These are phyloP conservation scores for Microplitis deprimator DNA, from an alignment of 2,888 invertebrate species.

Conservation along the genomic window DNA sequence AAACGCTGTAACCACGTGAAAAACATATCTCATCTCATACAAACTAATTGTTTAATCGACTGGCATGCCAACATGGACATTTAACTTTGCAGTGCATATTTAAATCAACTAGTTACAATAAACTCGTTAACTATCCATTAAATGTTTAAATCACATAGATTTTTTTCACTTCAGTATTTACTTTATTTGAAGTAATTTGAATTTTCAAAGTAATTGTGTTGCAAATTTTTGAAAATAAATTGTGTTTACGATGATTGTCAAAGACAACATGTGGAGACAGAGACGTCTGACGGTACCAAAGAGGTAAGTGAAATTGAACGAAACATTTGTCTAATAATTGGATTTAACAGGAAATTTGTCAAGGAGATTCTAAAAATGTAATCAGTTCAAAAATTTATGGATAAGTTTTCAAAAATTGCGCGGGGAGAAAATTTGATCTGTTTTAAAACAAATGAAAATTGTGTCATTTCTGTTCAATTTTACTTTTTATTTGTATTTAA, in stretches of 20 bases:
- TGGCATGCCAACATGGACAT: not conserved
- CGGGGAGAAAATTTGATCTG: too few species aligned
- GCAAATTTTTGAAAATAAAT: slow-evolving; percentile 15
- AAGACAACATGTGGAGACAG: slow-evolving; percentile 66
- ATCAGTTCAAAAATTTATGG: too few species aligned
- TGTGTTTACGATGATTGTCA: slow-evolving; percentile 53
- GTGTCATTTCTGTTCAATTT: too few species aligned
- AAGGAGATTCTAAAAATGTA: too few species aligned
- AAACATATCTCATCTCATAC: not conserved
- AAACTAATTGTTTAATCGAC: not conserved
- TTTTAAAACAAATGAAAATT: too few species aligned
- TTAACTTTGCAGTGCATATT: not conserved
- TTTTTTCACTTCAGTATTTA: too few species aligned
- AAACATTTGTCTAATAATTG: too few species aligned
- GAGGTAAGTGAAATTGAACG: slow-evolving; percentile 59
- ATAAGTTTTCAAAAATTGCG: too few species aligned
- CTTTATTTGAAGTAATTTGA: not conserved
- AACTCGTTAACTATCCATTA: not conserved
- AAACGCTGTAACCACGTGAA: not conserved
- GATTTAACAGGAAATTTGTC: too few species aligned
- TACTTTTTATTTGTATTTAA: too few species aligned
- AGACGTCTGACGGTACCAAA: slow-evolving; percentile 67
- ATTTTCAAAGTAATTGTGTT: not conserved
- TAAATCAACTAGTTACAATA: not conserved
- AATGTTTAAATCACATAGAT: too few species aligned